Percentiles rank a stretch among this genome's conserved stretches.
These are phyloP conservation scores for Limanda limanda DNA, from an alignment of 2,113 vertebrate species.

Conservation along the genomic window DNA sequence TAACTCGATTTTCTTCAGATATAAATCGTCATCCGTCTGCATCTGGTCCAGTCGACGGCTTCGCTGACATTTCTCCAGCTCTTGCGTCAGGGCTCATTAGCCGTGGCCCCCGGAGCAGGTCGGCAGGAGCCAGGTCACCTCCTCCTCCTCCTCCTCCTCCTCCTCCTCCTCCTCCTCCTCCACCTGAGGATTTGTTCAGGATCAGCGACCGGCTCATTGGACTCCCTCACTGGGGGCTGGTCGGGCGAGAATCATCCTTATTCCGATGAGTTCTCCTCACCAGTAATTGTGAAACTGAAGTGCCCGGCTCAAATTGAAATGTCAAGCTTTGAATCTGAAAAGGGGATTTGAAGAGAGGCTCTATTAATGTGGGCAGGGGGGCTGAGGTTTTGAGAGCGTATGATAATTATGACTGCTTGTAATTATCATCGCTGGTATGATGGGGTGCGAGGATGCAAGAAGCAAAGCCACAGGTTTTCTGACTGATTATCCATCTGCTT, in stretches of 20 bases:
- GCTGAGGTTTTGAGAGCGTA: neutral
- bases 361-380: conserved; percentile 6
- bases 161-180: neutral
- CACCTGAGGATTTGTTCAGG: conserved; percentile 25
- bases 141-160: no score
- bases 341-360: conserved; percentile 12
- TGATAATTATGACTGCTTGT: conserved; percentile 21
- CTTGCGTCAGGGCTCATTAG: conserved; percentile 41
- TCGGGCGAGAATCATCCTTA: conserved; percentile 33
- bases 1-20: no score
- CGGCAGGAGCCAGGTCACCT: conserved; percentile 4
- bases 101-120: conserved; percentile 28
- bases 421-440: conserved; percentile 7
- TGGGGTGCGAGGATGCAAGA: neutral
- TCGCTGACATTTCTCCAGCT: neutral
- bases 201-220: conserved; percentile 15
- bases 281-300: conserved; percentile 43
- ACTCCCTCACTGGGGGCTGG: conserved; percentile 7
- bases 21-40: neutral
- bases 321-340: conserved; percentile 46
- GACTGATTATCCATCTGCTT: no score
- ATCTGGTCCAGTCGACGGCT: conserved; percentile 9
- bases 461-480: no score
- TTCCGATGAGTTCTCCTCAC: conserved; percentile 25
- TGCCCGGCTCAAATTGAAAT: conserved; percentile 57